Evolutionary conservation across 2,888 invertebrate genomes (phyloP), one percentile per base, ranked within the genome.

Genomic region (Parnassius mnemosyne): DNA sequence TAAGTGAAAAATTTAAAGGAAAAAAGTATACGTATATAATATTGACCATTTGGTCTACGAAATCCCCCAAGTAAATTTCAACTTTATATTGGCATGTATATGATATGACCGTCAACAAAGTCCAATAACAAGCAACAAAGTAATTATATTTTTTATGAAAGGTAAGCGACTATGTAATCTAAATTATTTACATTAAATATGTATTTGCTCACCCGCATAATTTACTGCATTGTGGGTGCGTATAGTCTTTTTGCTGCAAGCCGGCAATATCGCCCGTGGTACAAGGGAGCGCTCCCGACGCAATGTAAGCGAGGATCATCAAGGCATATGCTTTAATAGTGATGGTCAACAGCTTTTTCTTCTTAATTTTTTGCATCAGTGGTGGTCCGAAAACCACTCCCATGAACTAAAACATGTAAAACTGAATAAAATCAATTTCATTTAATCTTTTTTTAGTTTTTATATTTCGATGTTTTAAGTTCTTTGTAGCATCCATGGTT

Each of bases 141-240:
- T 16, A 16, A 16, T 16, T 16, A 16, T 16, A 16, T 16, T 1
- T 16, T 16, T 16, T 16, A 16, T 16, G 16, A 16, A 16, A 16
- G 16, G 16, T 16, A 1, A 16, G 16, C 16, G 16, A 16, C 16
- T 16, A 1, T 16, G 16, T 16, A 16, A 16, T 16, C 16, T 1
- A 16, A n/a, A n/a, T n/a, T n/a, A n/a, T n/a, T n/a, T n/a, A n/a
- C n/a, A n/a, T n/a, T n/a, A n/a, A n/a, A n/a, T n/a, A n/a, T n/a
- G n/a, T n/a, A 16, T 16, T 16, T 16, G 61, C 74, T 61, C 56
- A 75, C 75, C 72, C 69, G 63, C 75, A 75, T 9, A 60, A 9
- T 16, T 62, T 56, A 34, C 75, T 74, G 61, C 75, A 75, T 13
- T 61, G 55, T 1, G 74, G 75, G 10, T 66, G 67, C 3, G 49